A percentile compares a stretch with the other conserved stretches of the same genome.
Evolutionary conservation across 2,888 invertebrate species (phyloP).

Genomic region (Agonopterix arenella): DNA sequence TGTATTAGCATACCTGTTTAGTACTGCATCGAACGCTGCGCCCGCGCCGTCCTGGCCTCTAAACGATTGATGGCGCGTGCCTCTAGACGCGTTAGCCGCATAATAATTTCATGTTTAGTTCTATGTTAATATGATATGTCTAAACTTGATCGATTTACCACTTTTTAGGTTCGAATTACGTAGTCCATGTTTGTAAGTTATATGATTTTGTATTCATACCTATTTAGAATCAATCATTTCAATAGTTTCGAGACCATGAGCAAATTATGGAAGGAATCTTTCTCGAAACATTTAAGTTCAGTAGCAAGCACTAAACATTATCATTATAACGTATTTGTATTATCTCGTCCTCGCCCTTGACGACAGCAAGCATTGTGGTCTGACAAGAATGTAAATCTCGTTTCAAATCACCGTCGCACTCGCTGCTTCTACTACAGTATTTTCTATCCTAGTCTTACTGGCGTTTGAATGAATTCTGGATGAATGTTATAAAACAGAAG

Average conservation of each 20-base stretch:
- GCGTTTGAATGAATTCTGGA: background rate
- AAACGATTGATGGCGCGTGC: slow-evolving; percentile 51
- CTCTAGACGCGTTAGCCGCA: slow-evolving; percentile 37
- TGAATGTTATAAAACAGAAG: too few species aligned
- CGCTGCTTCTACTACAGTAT: slow-evolving; percentile 17
- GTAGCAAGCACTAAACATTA: background rate
- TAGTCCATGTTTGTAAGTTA: background rate
- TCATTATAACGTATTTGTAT: slow-evolving; percentile 8
- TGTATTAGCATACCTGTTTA: slow-evolving; percentile 17
- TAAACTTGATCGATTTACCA: slow-evolving; percentile 2
- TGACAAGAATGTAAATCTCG: slow-evolving; percentile 38
- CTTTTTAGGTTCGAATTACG: background rate
- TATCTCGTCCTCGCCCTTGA: slow-evolving; percentile 41
- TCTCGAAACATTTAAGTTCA: too few species aligned
- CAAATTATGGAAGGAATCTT: too few species aligned
- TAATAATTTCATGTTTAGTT: slow-evolving; percentile 36
- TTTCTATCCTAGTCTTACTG: slow-evolving; percentile 7
- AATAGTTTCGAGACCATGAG: too few species aligned
- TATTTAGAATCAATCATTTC: too few species aligned
- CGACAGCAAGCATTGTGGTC: slow-evolving; percentile 28
- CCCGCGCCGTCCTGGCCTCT: slow-evolving; percentile 33
- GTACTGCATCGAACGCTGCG: slow-evolving; percentile 10
- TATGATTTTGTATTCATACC: too few species aligned
- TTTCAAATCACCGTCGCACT: slow-evolving; percentile 19
- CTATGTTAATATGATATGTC: slow-evolving; percentile 8